These are phyloP conservation scores for Linyphia triangularis DNA, from an alignment of 2,888 invertebrate genomes.

Conservation along the genomic window DNA sequence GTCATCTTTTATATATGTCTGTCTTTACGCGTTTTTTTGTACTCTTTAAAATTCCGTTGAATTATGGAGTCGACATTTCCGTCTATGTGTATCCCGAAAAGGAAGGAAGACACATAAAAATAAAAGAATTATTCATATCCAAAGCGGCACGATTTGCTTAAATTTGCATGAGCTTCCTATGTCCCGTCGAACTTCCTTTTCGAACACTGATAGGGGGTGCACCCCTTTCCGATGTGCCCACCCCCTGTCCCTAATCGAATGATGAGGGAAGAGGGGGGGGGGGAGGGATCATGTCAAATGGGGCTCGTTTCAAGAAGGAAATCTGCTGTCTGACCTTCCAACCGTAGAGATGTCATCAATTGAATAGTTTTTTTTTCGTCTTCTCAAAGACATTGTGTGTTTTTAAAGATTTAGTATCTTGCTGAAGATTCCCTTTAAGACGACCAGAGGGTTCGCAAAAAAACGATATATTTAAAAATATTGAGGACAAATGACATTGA, in stretches of 20 bases:
- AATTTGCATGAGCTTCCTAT: slow-evolving; percentile 72
- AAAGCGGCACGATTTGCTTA: slow-evolving; percentile 65
- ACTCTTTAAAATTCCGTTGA: slow-evolving; percentile 23
- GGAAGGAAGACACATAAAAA: neutral
- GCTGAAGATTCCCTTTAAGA: neutral
- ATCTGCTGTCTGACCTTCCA: slow-evolving; percentile 42
- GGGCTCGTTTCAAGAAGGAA: slow-evolving; percentile 3
- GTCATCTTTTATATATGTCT: slow-evolving; percentile 6
- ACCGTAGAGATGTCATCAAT: slow-evolving; percentile 45
- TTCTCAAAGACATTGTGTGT: neutral
- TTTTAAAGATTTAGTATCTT: no score
- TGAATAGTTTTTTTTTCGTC: slow-evolving; percentile 11
- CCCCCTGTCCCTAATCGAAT: slow-evolving; percentile 38
- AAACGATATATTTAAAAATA: no score
- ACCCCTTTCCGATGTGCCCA: neutral
- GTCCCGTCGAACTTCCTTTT: slow-evolving; percentile 36
- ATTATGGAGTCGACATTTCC: slow-evolving; percentile 12
- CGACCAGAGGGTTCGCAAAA: no score
- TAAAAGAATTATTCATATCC: slow-evolving; percentile 69
- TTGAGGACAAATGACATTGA: no score
- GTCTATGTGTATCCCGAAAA: neutral
- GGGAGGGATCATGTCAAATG: slow-evolving; percentile 41
- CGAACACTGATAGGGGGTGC: neutral
- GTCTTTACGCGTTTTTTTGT: neutral
- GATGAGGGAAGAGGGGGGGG: neutral